Conservation (phyloP, 2,113 vertebrate species). For the Brachyhypopomus occidentalis region DNA sequence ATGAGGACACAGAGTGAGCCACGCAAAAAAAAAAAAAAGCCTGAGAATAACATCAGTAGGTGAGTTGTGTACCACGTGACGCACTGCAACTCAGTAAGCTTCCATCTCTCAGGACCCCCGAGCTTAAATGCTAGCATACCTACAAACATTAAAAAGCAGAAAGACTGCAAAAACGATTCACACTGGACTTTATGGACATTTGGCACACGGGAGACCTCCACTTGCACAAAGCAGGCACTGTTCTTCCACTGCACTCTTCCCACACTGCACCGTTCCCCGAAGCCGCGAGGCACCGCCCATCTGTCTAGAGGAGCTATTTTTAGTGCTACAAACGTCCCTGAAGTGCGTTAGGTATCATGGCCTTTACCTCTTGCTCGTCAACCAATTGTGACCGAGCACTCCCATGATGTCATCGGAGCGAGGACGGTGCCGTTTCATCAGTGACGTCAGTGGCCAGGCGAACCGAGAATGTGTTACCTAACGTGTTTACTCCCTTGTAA, state of each 20-base stretch:
- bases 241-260: not conserved
- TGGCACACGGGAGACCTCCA: not conserved
- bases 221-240: slow-evolving; percentile 34
- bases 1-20: no score
- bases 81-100: no score
- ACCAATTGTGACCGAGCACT: not conserved
- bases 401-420: slow-evolving; percentile 31
- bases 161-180: not conserved
- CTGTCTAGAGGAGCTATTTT: slow-evolving; percentile 32
- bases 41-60: no score
- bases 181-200: not conserved
- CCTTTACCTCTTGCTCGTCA: slow-evolving; percentile 2
- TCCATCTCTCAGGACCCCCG: no score
- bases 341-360: not conserved
- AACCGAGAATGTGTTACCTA: no score
- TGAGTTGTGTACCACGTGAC: no score
- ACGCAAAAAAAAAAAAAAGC: no score
- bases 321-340: slow-evolving; percentile 23
- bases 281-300: not conserved
- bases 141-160: not conserved
- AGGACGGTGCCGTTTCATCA: not conserved
- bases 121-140: no score
- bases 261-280: not conserved
- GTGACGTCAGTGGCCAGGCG: not conserved
- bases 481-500: no score